A percentile compares a stretch with the other conserved stretches of the same genome.
These are phyloP conservation scores for Nanorana parkeri DNA, from an alignment of 2,113 vertebrate genomes.

Conservation along the genomic window DNA sequence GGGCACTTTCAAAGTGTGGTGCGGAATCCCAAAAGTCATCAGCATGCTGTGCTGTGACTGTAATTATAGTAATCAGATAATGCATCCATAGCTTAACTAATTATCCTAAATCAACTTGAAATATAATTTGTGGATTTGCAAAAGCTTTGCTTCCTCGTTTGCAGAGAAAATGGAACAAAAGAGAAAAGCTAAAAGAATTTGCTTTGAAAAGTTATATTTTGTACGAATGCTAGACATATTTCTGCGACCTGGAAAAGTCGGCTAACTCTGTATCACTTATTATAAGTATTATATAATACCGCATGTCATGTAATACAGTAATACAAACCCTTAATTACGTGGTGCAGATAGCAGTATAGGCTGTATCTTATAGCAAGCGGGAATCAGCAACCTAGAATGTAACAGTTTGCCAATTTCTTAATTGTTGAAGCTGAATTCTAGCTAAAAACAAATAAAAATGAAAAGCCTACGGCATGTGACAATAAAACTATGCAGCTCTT, in stretches of 20 bases:
- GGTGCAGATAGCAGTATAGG: no score
- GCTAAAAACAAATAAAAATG: no score
- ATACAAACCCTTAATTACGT: no score
- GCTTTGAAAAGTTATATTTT: conserved; percentile 11
- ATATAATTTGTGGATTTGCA: conserved; percentile 45
- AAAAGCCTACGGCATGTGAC: no score
- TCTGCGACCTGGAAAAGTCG: neutral
- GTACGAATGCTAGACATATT: neutral
- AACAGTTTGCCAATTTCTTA: no score
- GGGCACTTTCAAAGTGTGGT: conserved; percentile 45
- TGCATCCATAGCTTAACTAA: conserved; percentile 55
- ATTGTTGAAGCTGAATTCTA: no score
- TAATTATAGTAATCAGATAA: conserved; percentile 57
- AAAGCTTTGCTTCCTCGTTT: conserved; percentile 15
- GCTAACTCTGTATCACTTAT: no score
- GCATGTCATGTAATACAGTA: no score
- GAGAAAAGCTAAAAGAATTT: conserved; percentile 10
- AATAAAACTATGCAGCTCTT: no score
- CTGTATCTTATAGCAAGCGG: no score
- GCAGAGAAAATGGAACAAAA: conserved; percentile 9
- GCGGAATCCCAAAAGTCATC: conserved; percentile 52
- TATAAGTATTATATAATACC: no score
- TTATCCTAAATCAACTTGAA: conserved; percentile 55
- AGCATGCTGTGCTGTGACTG: conserved; percentile 51
- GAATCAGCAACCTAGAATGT: no score